Evolutionary conservation across 1,140 invertebrate genomes (phyloP), one percentile per base, ranked within the genome.

Genomic region (Scaptomyza hsui): DNA sequence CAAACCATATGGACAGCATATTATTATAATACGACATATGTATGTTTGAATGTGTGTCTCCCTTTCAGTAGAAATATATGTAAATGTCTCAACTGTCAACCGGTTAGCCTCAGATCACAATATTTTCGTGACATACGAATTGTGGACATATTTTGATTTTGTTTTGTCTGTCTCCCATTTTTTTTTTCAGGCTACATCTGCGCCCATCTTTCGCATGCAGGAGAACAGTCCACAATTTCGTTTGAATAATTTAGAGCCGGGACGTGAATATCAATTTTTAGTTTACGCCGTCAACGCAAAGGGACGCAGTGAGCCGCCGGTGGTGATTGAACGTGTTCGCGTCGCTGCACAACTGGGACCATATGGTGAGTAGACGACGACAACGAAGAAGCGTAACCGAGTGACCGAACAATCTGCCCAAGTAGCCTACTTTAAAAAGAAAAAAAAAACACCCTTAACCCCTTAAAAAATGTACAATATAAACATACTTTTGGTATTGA

Each of bases 241-340:
- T 59, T 92, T 96, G 59, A 93, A 94, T 86, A 94, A 93, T 69
- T 93, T 96, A 56, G 92, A 94, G 63, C 94, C 95, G 0, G 94
- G 94, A 13, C 92, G 93, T 73, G 93, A 94, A 82, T 95, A 95
- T 91, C 93, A 94, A 65, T 92, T 96, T 45, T 91, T 93, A 37
- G 92, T 96, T 64, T 95, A 95, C 78, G 94, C 95, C 42, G 93
- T 94, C 62, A 96, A 96, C 89, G 93, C 93, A 32, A 95, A 94
- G 74, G 95, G 95, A 32, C 92, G 93, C 49, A 96, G 95, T 86
- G 92, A 94, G 19, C 93, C 94, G 49, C 93, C 94, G 0, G 92
- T 94, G 13, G 90, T 94, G 47, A 90, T 95, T 65, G 92, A 94
- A 59, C 93, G 93, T 69, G 92, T 95, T 37, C 91, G 92, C 24